Evolutionary conservation across 2,113 vertebrate species (phyloP), one percentile per base, ranked within the genome.

Genomic region (Empidonax alnorum): DNA sequence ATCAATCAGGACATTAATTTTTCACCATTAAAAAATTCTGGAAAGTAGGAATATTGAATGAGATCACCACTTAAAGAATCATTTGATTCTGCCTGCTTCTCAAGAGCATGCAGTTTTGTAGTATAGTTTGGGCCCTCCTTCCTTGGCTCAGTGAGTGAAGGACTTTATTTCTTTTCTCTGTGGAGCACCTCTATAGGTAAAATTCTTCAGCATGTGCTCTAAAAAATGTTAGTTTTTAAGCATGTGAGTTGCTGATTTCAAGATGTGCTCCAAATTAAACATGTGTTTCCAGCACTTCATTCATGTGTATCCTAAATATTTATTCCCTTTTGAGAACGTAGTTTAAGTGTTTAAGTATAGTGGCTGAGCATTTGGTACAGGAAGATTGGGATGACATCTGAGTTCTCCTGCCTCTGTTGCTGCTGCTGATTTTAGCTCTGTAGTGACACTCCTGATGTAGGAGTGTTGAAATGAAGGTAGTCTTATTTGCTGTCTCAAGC

Each of bases 1-100:
- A 93, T 93, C 93, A 91, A 85, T 95, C 41, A 59, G 15, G 24
- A 63, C 50, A 93, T 88, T 86, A 85, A 93, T 93, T 96, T 94
- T 91, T 93, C 30, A 66, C 49, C 63, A 66, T 89, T 88, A 63
- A 89, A 90, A 92, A 65, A 6, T 35, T 78, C 62, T 84, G 49
- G 62, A 67, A 94, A 93, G 39, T 46, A 55, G 39, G 33, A 78
- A 37, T 94, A 80, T 47, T 90, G 82, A 86, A 94, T 44, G 55
- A 95, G 47, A 83, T 82, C 8, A 87, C 52, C 23, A 55, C 76
- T 84, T 88, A 89, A 95, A 37, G 22, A 69, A 71, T 71, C 14
- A 44, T 83, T 86, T 80, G 37, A 65, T 56, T 79, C 44, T 47
- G 20, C n/a, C 75, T 75, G 3, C 49, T 88, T 86, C 72, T 90